Percentiles rank a stretch among this genome's conserved stretches.
phyloP scores from a whole-genome alignment of 2,888 invertebrate genomes.

The Adelphocoris suturalis region DNA sequence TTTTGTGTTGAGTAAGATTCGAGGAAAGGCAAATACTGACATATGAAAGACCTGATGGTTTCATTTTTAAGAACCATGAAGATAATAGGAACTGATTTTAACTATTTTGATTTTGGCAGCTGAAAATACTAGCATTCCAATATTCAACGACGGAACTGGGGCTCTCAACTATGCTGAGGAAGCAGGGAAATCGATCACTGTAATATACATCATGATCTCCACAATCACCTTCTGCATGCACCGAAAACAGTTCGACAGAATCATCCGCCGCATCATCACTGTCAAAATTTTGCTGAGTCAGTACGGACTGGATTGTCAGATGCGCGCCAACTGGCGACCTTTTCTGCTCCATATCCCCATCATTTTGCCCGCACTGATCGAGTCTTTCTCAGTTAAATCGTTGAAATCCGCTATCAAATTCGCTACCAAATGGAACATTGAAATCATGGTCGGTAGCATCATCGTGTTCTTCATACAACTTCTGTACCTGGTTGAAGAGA shows the following conservation, averaged over 20 bases:
- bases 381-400: not conserved
- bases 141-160: not conserved
- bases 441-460: slow-evolving; percentile 12
- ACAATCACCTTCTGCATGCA: slow-evolving; percentile 3
- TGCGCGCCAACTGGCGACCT: not conserved
- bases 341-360: not conserved
- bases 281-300: not conserved
- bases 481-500: not conserved
- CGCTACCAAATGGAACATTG: not conserved
- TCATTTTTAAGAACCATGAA: too few relatives aligned
- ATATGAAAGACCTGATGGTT: too few relatives aligned
- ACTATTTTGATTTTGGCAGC: not conserved
- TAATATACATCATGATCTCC: not conserved
- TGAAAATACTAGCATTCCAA: not conserved
- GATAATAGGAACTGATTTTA: too few relatives aligned
- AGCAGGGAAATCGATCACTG: not conserved
- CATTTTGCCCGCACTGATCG: not conserved
- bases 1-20: too few relatives aligned
- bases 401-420: too few relatives aligned
- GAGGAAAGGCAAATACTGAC: too few relatives aligned
- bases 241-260: not conserved
- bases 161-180: slow-evolving; percentile 5
- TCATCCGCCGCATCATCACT: not conserved
- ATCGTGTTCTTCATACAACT: slow-evolving; percentile 29
- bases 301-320: not conserved